These are phyloP conservation scores for Phymatocera aterrima DNA, from an alignment of 2,888 invertebrate genomes.

Conservation along the genomic window DNA sequence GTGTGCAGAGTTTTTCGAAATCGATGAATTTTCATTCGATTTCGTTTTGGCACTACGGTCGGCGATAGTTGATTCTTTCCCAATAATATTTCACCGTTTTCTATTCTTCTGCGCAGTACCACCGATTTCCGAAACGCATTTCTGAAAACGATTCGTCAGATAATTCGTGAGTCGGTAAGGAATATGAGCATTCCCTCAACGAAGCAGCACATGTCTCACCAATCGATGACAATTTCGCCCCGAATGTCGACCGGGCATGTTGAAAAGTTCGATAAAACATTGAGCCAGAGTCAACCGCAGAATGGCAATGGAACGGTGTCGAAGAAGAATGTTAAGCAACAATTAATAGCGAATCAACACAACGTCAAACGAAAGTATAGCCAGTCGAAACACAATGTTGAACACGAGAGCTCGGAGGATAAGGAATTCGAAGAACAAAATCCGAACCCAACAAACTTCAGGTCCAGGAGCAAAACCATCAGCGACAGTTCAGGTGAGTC, in stretches of 20 bases:
- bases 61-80: background rate
- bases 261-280: constrained; percentile 68
- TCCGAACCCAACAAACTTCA: constrained; percentile 78
- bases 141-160: constrained; percentile 97
- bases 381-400: constrained; percentile 80
- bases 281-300: constrained; percentile 59
- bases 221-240: constrained; percentile 68
- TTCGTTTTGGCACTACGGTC: background rate
- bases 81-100: too few species aligned
- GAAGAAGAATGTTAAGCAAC: constrained; percentile 90
- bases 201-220: constrained; percentile 75
- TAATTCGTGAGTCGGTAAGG: constrained; percentile 96
- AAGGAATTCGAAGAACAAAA: constrained; percentile 83
- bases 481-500: constrained; percentile 86
- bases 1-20: constrained; percentile 45
- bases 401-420: constrained; percentile 88
- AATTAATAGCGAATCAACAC: constrained; percentile 79
- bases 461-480: constrained; percentile 93
- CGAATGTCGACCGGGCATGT: constrained; percentile 71
- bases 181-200: constrained; percentile 96
- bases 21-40: background rate
- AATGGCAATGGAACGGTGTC: constrained; percentile 74
- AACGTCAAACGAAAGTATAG: constrained; percentile 68
- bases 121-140: constrained; percentile 98
- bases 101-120: constrained; percentile 80